Base-by-base conservation (phyloP, 2,888 invertebrate genomes). In the Eupithecia tripunctaria region DNA sequence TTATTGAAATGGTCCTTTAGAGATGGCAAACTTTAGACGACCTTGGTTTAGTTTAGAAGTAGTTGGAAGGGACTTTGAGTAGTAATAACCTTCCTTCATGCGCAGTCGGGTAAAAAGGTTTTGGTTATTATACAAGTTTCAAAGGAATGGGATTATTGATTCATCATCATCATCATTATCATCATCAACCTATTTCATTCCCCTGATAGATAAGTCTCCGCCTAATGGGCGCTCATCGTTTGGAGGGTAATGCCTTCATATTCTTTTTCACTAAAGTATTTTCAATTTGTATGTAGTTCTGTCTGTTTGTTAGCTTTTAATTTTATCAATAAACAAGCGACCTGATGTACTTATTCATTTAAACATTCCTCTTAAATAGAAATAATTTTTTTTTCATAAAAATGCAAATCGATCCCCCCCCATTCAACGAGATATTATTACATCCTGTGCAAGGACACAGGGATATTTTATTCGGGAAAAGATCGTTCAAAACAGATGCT, bases 1-100 rank as follows among this genome's bases (percentile, higher is more conserved):
- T 63, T 63, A 36, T 63, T 32, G 36, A 63, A 63, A 32, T 63
- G 29, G 29, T 5, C 56, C 56, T 56, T 56, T 21, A 56, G 25
- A 14, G 27, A 60, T 60, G 32, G 62, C n/a, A 18, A 32, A n/a
- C 10, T 60, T 29, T 18, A 25, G 29, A 18, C 7, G 18, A 8
- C 8, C 15, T 60, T 29, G 60, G 60, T 29, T 60, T 60, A 60
- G 29, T 60, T 60, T 18, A 29, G 18, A 60, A 27, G 18, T 60
- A 27, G 59, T 59, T 59, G 10, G 25, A 56, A 43, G 43, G 18
- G 43, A n/a, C 7, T 41, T 41, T 41, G 41, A 5, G 41, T 41
- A 5, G 41, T 41, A 41, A 41, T 29, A 32, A 32, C 32, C 32
- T 6, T 32, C 5, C 32, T 32, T 32, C 32, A 6, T 32, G 32